Evolutionary conservation across 2,797 vertebrate species (phyloP), one percentile per base, ranked within the genome.

Genomic region (Avahi laniger): DNA sequence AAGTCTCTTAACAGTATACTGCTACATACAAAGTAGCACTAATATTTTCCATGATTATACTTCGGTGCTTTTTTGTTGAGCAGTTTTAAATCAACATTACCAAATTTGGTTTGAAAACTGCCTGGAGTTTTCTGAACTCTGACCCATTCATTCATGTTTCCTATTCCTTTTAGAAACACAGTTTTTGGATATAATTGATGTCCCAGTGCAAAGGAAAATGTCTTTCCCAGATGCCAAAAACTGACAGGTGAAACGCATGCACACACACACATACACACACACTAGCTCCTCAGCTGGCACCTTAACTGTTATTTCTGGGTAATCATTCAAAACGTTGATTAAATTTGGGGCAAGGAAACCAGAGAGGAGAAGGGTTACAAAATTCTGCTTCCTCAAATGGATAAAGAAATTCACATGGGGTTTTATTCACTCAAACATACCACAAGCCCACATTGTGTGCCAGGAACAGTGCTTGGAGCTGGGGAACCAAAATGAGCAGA

Each of bases 31-130:
- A 54, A 83, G 69, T 1, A 9, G 24, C 22, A 35, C n/a, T 83
- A 96, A 80, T 63, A 91, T 96, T 97, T 97, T 97, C 97, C 98
- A 97, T 93, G 92, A 87, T 50, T 70, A 79, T 50, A 65, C 52
- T 54, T 7, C 14, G 50, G 85, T 70, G 24, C 8, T 82, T 96
- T 63, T 46, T 75, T 17, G 33, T 0, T 1, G 83, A 65, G 73
- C 1, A 7, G 54, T 54, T 63, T 98, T 95, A 75, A 93, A 85
- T 97, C 89, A 94, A 90, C 93, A 93, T 10, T 12, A 83, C 50
- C 52, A 97, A 97, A 93, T 95, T 50, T 46, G 63, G 83, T 73
- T 89, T 86, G 65, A 61, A 78, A 88, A 59, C 10, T 12, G 65
- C 87, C 82, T 26, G 4, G 76, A 85, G 75, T n/a, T 57, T 57